These are phyloP conservation scores for Rotaria macrura DNA, from an alignment of 2,888 invertebrate genomes.

Conservation along the genomic window DNA sequence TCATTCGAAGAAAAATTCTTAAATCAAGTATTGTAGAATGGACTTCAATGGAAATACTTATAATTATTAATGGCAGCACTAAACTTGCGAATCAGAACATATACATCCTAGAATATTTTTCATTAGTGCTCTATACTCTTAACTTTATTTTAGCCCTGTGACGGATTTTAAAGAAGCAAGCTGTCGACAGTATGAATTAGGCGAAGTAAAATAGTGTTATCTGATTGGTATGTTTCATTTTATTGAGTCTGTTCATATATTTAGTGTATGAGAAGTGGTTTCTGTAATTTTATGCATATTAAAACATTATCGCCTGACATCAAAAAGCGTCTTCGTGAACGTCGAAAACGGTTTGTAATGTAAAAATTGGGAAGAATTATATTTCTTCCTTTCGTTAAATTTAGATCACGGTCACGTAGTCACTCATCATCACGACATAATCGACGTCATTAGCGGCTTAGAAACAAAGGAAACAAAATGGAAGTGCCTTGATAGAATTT, in stretches of 20 bases:
- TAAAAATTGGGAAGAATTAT: background rate
- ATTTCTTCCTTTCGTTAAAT: background rate
- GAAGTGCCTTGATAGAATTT: background rate
- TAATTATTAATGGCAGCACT: no score
- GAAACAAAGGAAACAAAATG: background rate
- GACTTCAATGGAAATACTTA: no score
- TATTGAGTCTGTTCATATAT: background rate
- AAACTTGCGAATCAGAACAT: no score
- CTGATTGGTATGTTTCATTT: background rate
- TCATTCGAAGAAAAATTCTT: no score
- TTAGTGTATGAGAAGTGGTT: conserved; percentile 83
- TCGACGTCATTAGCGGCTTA: background rate
- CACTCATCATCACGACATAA: background rate
- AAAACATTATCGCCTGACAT: conserved; percentile 79
- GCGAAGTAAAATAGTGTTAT: conserved; percentile 38
- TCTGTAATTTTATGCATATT: conserved; percentile 99
- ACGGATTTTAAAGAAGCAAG: conserved; percentile 98
- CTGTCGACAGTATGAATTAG: conserved; percentile 98
- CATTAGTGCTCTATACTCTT: no score
- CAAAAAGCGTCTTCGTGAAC: conserved; percentile 1
- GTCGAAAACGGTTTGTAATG: background rate
- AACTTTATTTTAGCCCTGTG: conserved; percentile 59
- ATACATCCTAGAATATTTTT: no score
- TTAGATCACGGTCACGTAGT: conserved; percentile 4
- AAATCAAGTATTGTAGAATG: no score